These are phyloP conservation scores for Ictalurus punctatus DNA, from an alignment of 2,113 vertebrate genomes.

Conservation along the genomic window DNA sequence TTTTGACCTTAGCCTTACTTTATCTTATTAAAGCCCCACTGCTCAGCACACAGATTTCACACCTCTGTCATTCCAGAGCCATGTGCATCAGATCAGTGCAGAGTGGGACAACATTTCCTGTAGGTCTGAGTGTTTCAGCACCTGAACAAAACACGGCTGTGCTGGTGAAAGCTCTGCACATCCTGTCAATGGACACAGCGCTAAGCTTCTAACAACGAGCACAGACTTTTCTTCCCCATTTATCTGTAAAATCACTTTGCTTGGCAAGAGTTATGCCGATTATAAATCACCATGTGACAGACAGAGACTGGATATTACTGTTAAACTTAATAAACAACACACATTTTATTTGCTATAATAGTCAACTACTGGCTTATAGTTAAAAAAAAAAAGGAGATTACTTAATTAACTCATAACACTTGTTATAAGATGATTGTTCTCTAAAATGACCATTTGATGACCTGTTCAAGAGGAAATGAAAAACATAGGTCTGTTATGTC, in stretches of 20 bases:
- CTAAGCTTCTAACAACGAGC: not conserved
- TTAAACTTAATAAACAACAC: not conserved
- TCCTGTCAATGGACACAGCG: not conserved
- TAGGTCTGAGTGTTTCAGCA: not conserved
- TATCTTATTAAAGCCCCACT: constrained; percentile 15
- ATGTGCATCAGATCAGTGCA: constrained; percentile 9
- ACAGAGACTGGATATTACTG: not conserved
- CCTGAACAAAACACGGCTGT: not conserved
- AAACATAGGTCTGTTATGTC: not conserved
- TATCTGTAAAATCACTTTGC: not conserved
- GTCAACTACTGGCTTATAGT: not conserved
- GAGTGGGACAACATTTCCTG: not conserved
- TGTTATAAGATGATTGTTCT: not conserved
- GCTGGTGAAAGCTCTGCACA: not conserved
- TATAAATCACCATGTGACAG: not conserved
- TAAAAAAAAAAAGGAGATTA: too few species aligned
- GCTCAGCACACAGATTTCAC: constrained; percentile 12
- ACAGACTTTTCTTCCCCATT: not conserved
- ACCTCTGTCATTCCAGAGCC: constrained; percentile 15
- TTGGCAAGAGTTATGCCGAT: not conserved
- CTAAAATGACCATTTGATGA: not conserved
- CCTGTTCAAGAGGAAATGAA: constrained; percentile 3
- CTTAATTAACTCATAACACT: not conserved
- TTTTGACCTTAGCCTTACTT: constrained; percentile 1
- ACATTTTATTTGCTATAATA: not conserved